Conservation (phyloP, 2,888 invertebrate species). For the Parnassius mnemosyne region DNA sequence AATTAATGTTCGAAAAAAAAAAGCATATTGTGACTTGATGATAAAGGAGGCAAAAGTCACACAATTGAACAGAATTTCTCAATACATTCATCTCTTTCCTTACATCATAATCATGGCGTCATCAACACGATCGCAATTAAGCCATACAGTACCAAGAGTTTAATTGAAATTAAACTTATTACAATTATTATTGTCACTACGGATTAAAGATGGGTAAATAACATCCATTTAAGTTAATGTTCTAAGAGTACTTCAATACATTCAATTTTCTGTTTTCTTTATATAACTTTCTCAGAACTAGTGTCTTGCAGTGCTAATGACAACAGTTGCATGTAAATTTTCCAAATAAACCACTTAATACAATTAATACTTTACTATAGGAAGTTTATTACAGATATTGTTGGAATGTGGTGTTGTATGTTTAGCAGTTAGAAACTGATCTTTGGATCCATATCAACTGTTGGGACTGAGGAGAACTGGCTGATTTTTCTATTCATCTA, state of each 20-base stretch:
- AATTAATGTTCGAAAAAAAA: slow-evolving; percentile 2
- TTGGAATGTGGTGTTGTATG: no score
- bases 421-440: no score
- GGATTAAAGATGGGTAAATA: slow-evolving; percentile 27
- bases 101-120: slow-evolving; percentile 18
- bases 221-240: slow-evolving; percentile 19
- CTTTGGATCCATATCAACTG: no score
- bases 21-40: slow-evolving; percentile 14
- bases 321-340: not conserved
- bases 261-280: slow-evolving; percentile 13
- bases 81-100: slow-evolving; percentile 33
- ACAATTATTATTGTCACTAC: slow-evolving; percentile 36
- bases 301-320: slow-evolving; percentile 23
- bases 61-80: slow-evolving; percentile 41
- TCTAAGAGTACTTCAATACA: slow-evolving; percentile 16
- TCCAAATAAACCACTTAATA: not conserved
- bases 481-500: no score
- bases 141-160: slow-evolving; percentile 21
- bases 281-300: slow-evolving; percentile 8
- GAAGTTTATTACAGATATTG: no score
- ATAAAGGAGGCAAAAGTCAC: slow-evolving; percentile 3
- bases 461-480: no score
- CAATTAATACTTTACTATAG: no score
- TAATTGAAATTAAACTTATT: slow-evolving; percentile 30
- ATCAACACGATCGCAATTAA: slow-evolving; percentile 15